Conservation (phyloP, 1,140 invertebrate species). For the Zophobas atratus region DNA sequence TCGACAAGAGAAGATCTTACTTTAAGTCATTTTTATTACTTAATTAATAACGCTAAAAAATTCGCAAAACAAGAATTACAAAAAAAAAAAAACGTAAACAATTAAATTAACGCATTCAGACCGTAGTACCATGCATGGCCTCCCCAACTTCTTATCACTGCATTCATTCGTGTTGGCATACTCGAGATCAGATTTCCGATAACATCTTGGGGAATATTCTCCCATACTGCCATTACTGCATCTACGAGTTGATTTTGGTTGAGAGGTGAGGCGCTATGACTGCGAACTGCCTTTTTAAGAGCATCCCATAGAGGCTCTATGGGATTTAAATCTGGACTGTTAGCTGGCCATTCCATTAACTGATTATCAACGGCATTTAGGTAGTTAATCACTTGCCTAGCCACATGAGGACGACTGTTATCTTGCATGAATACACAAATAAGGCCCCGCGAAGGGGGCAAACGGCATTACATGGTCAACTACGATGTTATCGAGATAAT, state of each 20-base stretch:
- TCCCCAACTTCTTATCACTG: neutral
- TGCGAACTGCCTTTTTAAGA: conserved; percentile 17
- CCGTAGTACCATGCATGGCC: neutral
- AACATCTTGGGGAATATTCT: conserved; percentile 18
- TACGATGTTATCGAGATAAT: conserved; percentile 2
- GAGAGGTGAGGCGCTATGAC: conserved; percentile 26
- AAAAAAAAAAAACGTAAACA: neutral
- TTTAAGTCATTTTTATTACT: neutral
- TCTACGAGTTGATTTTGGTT: conserved; percentile 36
- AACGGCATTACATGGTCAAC: no score
- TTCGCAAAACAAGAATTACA: neutral
- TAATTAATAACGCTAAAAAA: neutral
- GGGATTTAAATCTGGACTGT: neutral
- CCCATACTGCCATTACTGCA: conserved; percentile 28
- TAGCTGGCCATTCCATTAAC: conserved; percentile 34
- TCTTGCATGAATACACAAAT: conserved; percentile 34
- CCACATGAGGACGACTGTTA: conserved; percentile 28
- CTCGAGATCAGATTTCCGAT: conserved; percentile 14
- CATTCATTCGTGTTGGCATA: conserved; percentile 16
- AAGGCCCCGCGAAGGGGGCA: neutral
- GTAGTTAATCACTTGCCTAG: conserved; percentile 6
- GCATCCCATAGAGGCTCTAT: conserved; percentile 6
- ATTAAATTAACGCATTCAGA: neutral
- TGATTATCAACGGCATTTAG: no score
- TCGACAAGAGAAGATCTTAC: neutral